Evolutionary conservation across 2,113 vertebrate species (phyloP), one percentile per base, ranked within the genome.

Genomic region (Archilochus colubris): DNA sequence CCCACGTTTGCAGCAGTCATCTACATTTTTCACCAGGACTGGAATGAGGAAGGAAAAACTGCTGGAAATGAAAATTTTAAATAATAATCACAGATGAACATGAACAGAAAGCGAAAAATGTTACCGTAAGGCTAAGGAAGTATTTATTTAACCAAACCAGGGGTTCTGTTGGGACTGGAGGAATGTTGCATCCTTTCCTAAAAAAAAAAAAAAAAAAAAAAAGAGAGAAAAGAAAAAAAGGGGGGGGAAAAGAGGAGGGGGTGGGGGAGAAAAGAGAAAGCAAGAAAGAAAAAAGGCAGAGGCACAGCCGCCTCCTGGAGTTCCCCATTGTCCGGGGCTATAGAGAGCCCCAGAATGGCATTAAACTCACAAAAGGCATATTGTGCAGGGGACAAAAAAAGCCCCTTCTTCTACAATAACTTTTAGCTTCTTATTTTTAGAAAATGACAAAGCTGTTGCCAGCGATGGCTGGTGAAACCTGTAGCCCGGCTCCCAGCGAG

Each of bases 391-490:
- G 95, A 98, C 97, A 98, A 98, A 98, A 97, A 98, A 97, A 97
- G 97, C 97, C 97, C 97, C 97, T 98, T 98, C 97, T 98, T 97
- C 97, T 97, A 97, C 97, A 98, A 98, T 98, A 98, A 98, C 97
- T 98, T 98, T 98, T 98, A 98, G 97, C 97, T 98, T 98, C 97
- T 98, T 98, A 98, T 98, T 98, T 98, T 98, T 98, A 97, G 97
- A 97, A 98, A 98, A 97, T 98, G 97, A 98, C 97, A 98, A 97
- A 97, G 97, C 97, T 97, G 97, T 96, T 97, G 97, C 89, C 97
- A 97, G 97, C 96, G 94, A 92, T 97, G 97, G 97, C 97, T 97
- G 97, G 97, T 97, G 97, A 98, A 95, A 97, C 97, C 97, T 97
- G 97, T 97, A 97, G 97, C 97, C 95, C 95, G 89, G 91, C 95